Evolutionary conservation across 1,140 invertebrate species (phyloP), one percentile per base, ranked within the genome.

Genomic region (Oryctes rhinoceros): DNA sequence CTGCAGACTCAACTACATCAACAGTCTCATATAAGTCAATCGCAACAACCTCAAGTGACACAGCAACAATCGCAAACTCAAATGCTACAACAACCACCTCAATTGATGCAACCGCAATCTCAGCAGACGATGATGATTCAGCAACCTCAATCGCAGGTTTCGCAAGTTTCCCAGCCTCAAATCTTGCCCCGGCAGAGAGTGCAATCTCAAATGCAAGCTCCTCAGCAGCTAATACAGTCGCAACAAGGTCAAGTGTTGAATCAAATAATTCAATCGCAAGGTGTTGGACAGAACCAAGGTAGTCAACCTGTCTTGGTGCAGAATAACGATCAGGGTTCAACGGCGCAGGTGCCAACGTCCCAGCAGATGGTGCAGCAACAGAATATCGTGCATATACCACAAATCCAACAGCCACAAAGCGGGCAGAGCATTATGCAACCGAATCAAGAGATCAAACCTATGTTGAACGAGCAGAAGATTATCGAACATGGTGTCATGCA

Each of bases 381-480:
- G 84, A 80, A 15, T 84, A 85, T 47, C 86, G 86, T 44, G 86
- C 87, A 13, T 85, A 86, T 76, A 85, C 88, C 13, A 86, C 88
- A 10, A 88, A 87, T 80, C 81, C 86, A 0, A 83, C 49, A 30
- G 79, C 78, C 76, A 80, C 83, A 74, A 78, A 10, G 81, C 39
- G 35, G 80, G 4, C 81, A 81, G 49, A 30, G 37, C 3, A 76
- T 71, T 9, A 76, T 71, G 76, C 78, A 83, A 79, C 76, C 81
- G 11, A 37, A 75, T 47, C 81, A 82, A 71, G 78, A 81, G 75
- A 74, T 4, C 13, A 74, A 24, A 37, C 49, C 39, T 10, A 10
- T 79, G 18, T 59, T 15, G n/a, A 44, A 7, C 15, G 15, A 62
- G 53, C 53, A 62, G 20, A 62, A 18, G 0, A 62, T 62, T 7